These are phyloP conservation scores for Sebastes minor DNA, from an alignment of 2,797 vertebrate species.

Conservation along the genomic window DNA sequence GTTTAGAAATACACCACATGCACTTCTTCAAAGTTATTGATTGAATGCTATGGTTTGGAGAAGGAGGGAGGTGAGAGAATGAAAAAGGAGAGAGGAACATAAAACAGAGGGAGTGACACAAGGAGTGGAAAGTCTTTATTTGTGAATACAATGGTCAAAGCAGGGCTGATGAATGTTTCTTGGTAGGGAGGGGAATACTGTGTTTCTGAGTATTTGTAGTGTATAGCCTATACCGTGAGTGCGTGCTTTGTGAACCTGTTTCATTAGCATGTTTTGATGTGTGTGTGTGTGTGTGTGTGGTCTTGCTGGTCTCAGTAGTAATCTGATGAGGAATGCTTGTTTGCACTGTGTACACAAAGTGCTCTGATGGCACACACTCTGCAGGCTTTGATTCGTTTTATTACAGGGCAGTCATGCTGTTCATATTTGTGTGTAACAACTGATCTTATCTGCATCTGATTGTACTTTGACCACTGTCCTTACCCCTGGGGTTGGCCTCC, in stretches of 20 bases:
- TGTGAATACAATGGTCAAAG: conserved; percentile 13
- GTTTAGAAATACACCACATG: conserved; percentile 19
- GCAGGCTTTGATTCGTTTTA: conserved; percentile 5
- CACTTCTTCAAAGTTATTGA: conserved; percentile 41
- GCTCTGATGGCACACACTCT: conserved; percentile 16
- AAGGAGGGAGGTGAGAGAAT: neutral
- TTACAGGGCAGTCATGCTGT: neutral
- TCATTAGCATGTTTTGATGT: conserved; percentile 17
- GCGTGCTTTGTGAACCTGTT: conserved; percentile 13
- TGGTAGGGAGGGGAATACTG: neutral
- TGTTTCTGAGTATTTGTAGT: neutral
- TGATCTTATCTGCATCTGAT: conserved; percentile 22
- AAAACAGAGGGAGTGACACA: neutral
- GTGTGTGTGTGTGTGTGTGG: neutral
- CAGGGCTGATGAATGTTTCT: neutral
- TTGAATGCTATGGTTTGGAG: conserved; percentile 16
- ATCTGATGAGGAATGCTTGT: conserved; percentile 80
- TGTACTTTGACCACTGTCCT: conserved; percentile 53
- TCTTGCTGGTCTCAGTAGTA: conserved; percentile 56
- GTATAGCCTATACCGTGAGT: neutral
- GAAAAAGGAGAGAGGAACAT: neutral
- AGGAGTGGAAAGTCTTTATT: conserved; percentile 3
- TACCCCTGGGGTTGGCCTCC: neutral
- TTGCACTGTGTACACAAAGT: conserved; percentile 26
- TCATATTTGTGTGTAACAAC: neutral